Evolutionary conservation across 2,888 invertebrate species (phyloP).

Genomic region (Litoditis marina): DNA sequence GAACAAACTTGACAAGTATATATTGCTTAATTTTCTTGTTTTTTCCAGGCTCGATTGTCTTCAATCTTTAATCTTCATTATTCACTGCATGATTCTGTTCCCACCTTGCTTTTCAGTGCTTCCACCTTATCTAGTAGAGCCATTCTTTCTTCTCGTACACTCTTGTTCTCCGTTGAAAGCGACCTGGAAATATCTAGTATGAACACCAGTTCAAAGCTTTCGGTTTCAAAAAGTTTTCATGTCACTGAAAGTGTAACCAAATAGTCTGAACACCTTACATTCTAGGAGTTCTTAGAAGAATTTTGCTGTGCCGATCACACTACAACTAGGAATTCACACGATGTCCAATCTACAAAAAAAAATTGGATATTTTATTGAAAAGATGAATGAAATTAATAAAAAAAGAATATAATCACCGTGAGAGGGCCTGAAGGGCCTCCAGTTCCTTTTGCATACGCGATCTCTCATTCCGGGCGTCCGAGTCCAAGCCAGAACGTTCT

Average conservation of each 20-base stretch:
- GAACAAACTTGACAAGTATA: too few species aligned
- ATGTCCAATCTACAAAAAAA: background rate
- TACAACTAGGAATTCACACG: too few species aligned
- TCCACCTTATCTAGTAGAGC: conserved; percentile 45
- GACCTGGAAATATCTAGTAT: conserved; percentile 26
- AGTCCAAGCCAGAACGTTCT: background rate
- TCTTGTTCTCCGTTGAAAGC: conserved; percentile 53
- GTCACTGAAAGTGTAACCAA: too few species aligned
- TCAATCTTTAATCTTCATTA: too few species aligned
- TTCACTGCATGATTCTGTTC: background rate
- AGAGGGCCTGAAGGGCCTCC: conserved; percentile 51
- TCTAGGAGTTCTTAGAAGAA: too few species aligned
- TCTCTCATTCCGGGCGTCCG: conserved; percentile 26
- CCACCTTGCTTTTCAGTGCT: conserved; percentile 36
- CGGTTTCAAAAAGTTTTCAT: too few species aligned
- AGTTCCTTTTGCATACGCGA: conserved; percentile 51
- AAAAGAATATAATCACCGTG: conserved; percentile 26
- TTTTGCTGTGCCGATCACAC: too few species aligned
- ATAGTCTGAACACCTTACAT: too few species aligned
- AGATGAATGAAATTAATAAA: too few species aligned
- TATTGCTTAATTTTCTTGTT: too few species aligned
- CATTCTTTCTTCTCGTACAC: conserved; percentile 51
- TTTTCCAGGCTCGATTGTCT: too few species aligned
- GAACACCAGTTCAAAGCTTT: too few species aligned
- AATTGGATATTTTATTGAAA: background rate